Evolutionary conservation across 2,113 vertebrate genomes (phyloP), one percentile per base, ranked within the genome.

Genomic region (Origma solitaria): DNA sequence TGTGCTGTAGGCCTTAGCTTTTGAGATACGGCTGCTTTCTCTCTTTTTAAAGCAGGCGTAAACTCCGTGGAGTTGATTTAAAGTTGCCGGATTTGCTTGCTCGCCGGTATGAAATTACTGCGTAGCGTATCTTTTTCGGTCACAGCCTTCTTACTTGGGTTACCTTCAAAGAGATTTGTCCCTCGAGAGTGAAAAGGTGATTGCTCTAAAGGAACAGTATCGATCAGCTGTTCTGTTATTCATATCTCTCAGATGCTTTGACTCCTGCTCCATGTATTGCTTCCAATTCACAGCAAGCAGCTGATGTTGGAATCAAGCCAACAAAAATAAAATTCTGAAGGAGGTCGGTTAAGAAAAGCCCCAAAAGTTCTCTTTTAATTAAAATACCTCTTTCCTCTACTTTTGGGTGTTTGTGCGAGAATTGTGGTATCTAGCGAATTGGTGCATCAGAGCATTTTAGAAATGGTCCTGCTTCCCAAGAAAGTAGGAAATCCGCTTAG

Each of bases 221-320:
- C 2, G 3, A 71, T 90, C 40, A 45, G 62, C 66, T 61, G 47
- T 53, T 91, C 37, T 61, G 31, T 69, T 85, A 15, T 12, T 89
- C 6, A 3, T 54, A 6, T 80, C 30, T 72, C 81, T 54, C 50
- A 15, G 50, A 37, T 73, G 31, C 53, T 94, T 91, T 66, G 85
- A 68, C 54, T 70, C 69, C 65, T 80, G 91, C 68, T 93, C 40
- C 22, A 22, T 77, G 33, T 78, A 10, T 70, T 30, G 49, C 94
- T 86, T 94, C 83, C 91, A 92, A 16, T 93, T 94, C 96, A 93
- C 89, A 90, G 96, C 73, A 92, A 71, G 91, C 87, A 94, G 92
- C 85, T 92, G 49, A 94, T 69, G 45, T 45, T 98, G 95, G 96
- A 97, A 60, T 71, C 62, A 8, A 81, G 95, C 96, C 96, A 97